Evolutionary conservation across 2,797 vertebrate species (phyloP), one percentile per base, ranked within the genome.

Genomic region (Acrossocheilus fasciatus): DNA sequence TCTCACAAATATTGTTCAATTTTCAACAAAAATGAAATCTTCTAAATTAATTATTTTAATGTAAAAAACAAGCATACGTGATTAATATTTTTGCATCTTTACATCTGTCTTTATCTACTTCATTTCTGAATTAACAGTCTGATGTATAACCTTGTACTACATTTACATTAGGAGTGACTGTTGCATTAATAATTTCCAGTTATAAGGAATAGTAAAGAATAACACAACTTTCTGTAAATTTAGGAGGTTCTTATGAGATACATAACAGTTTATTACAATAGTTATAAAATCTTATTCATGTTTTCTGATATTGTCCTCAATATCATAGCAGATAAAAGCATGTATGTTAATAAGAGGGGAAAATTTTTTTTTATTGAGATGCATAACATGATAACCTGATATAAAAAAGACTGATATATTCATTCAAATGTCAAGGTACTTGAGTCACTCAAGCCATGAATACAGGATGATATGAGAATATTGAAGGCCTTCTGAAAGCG

Each of bases 401-500:
- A 7, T 50, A 73, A 47, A 36, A 43, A n/a, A n/a, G 1, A 45
- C 2, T 26, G 4, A n/a, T 45, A 20, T 69, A n/a, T 45, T 85
- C 12, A 79, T 47, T 85, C 52, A 36, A n/a, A 30, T 45, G 14
- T 59, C 8, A 72, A 72, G 41, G 39, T 80, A 41, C 17, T 69
- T 17, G 66, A 36, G 17, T 47, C 3, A 36, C 7, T 62, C 26
- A 23, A 11, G 4, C 76, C 39, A 81, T 66, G 80, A 11, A 73
- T 26, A 47, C 45, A 72, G 59, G 52, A 39, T 23, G 17, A 79
- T 39, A 81, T 64, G 8, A 88, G 75, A 57, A 45, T 81, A 20
- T 81, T 88, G 39, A 88, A 80, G 7, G 64, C 86, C 18, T 76
- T 59, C 20, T 59, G 57, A 59, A 59, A 59, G 12, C 23, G 81